Base-by-base conservation (phyloP, 2,888 invertebrate species). In the Spodoptera picta region DNA sequence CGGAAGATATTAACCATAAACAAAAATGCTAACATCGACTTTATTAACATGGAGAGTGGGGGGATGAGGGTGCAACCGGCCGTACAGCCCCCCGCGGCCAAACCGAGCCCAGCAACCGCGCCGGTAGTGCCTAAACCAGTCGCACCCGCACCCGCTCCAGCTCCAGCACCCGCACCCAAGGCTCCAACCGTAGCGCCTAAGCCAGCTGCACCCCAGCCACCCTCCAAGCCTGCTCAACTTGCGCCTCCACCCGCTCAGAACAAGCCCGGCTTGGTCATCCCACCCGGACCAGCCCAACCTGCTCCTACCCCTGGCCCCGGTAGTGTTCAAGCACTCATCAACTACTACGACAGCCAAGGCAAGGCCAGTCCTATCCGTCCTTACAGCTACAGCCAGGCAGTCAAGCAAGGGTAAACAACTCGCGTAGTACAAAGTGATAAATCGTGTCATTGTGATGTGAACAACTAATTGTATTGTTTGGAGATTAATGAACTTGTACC, bases 41-140 rank as follows among this genome's bases (percentile, higher is more conserved):
- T 94, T 70, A 94, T 94, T 65, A 93, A 93, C 69, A 93, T 93
- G 92, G 94, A 94, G 74, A 81, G 81, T 10, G 92, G 93, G 1
- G 86, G 85, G 0, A 85, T 81, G 1, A 77, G 54, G 75, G 83
- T n/a, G 67, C 80, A 67, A 46, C 73, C 77, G 9, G 62, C 60
- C 9, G 63, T 60, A 3, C 19, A 44, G 23, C 60, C 68, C 1
- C 23, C 41, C 0, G 36, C 36, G 36, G 36, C 36, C 36, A 36
- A 7, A 36, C 5, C 36, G 36, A 7, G 36, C 9, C 36, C 36
- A 36, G 36, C 36, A 36, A 7, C 84, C 1, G 70, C 47, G 1
- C 45, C 58, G 2, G 44, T 19, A 9, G 48, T 19, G 4, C 72
- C 68, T 7, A 57, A 64, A 7, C 72, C 63, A 24, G 75, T 78